These are phyloP conservation scores for Enteromius treurensis DNA, from an alignment of 2,797 vertebrate genomes.

Conservation along the genomic window DNA sequence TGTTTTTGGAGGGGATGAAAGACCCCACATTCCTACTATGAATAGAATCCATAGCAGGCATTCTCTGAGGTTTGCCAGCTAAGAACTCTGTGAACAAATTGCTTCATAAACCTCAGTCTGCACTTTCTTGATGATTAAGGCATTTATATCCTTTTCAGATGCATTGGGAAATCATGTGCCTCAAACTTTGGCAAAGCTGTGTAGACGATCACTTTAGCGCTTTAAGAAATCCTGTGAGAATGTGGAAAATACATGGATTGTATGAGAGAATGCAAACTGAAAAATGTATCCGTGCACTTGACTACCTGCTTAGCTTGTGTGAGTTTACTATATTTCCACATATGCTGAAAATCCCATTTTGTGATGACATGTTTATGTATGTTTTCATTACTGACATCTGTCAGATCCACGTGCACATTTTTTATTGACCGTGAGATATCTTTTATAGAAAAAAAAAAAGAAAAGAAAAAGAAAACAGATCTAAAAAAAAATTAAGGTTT, in stretches of 20 bases:
- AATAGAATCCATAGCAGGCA: constrained; percentile 35
- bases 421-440: background rate
- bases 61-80: constrained; percentile 63
- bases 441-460: background rate
- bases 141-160: constrained; percentile 61
- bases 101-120: constrained; percentile 67
- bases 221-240: background rate
- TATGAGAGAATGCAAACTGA: constrained; percentile 15
- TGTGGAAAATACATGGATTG: background rate
- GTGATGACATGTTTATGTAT: background rate
- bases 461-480: too few species aligned
- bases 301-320: constrained; percentile 3
- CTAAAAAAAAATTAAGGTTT: background rate
- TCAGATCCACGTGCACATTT: background rate
- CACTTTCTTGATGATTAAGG: constrained; percentile 66
- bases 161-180: constrained; percentile 47
- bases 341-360: background rate
- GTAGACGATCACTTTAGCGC: constrained; percentile 11
- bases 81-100: constrained; percentile 62
- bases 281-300: background rate
- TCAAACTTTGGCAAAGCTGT: constrained; percentile 9
- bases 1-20: constrained; percentile 53
- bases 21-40: constrained; percentile 31
- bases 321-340: background rate
- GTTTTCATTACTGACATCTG: background rate